Evolutionary conservation across 30 jellyfish, hydroid and myxozoan species (phyloP).

Genomic region (Phacellophora camtschatica): DNA sequence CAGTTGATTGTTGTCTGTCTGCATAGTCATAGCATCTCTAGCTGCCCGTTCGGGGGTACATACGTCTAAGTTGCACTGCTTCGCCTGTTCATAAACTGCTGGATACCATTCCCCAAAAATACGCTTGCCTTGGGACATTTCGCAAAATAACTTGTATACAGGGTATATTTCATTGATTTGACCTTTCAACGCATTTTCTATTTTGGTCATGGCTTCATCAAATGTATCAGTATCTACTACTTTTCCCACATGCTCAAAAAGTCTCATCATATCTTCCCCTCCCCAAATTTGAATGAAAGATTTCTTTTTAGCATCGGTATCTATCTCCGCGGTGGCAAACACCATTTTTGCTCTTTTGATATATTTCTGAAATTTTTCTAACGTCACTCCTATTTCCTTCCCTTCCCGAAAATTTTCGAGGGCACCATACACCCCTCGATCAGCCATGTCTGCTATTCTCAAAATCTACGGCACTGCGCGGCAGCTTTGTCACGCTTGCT

Average conservation of each 20-base stretch:
- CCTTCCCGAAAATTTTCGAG: not conserved
- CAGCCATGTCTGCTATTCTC: not conserved
- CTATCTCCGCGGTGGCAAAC: not conserved
- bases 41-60: constrained; percentile 12
- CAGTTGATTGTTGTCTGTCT: constrained; percentile 20
- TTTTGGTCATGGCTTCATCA: not conserved
- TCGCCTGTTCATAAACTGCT: not conserved
- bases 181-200: not conserved
- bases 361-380: not conserved
- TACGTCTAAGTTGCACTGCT: not conserved
- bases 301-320: not conserved
- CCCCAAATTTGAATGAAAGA: constrained; percentile 9
- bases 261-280: not conserved
- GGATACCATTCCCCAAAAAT: not conserved
- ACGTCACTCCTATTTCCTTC: not conserved
- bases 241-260: constrained; percentile 1
- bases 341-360: not conserved
- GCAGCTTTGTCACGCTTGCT: not conserved
- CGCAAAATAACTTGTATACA: not conserved
- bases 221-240: not conserved
- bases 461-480: not conserved
- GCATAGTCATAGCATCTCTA: constrained; percentile 36
- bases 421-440: constrained; percentile 1
- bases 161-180: not conserved
- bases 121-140: not conserved